Evolutionary conservation across 2,888 invertebrate genomes (phyloP).

Genomic region (Epirrita christyi): DNA sequence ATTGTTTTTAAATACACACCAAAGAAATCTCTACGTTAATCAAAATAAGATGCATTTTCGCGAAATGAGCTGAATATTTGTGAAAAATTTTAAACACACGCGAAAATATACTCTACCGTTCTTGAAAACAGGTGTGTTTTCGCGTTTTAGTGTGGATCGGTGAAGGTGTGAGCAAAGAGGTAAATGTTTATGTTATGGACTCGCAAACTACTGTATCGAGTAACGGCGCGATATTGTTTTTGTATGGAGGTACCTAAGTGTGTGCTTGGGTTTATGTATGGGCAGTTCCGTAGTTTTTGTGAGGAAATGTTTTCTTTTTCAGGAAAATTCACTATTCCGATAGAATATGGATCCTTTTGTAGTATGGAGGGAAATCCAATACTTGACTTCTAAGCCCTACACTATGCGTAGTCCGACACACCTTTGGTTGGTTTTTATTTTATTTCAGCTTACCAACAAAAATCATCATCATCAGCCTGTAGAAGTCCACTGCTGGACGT

Average conservation of each 20-base stretch:
- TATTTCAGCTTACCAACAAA: no score
- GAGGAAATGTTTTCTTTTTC: neutral
- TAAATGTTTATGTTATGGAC: constrained; percentile 54
- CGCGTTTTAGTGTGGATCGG: constrained; percentile 32
- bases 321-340: neutral
- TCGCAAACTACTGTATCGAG: constrained; percentile 36
- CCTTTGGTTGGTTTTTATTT: no score
- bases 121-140: constrained; percentile 37
- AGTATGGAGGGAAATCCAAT: no score
- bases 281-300: constrained; percentile 12
- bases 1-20: constrained; percentile 12
- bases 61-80: constrained; percentile 2
- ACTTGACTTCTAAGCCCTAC: no score
- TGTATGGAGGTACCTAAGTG: constrained; percentile 45
- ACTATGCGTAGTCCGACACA: no score
- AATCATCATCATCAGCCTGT: no score
- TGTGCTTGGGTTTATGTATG: constrained; percentile 32
- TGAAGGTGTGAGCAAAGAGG: constrained; percentile 57
- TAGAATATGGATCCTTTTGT: no score
- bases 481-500: no score
- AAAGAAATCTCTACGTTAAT: constrained; percentile 7
- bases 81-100: constrained; percentile 26
- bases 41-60: constrained; percentile 4
- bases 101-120: constrained; percentile 36
- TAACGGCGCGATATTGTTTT: constrained; percentile 37